Base-by-base conservation (phyloP, 2,797 vertebrate species). In the Molossus molossus region DNA sequence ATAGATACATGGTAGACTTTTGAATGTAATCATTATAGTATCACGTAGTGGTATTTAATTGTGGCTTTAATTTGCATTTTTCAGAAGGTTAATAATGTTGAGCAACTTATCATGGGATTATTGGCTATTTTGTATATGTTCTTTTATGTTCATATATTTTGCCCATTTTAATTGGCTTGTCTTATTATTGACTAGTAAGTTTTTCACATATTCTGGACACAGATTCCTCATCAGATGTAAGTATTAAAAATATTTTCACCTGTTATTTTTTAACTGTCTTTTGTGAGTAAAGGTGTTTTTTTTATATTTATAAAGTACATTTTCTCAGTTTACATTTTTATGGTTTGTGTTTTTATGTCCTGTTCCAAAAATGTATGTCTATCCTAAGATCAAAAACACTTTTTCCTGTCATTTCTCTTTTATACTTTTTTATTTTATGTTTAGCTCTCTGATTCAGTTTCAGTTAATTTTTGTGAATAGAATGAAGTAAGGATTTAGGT, bases 61-160 rank as follows among this genome's bases (percentile, higher is more conserved):
- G 12, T 45, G 62, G 62, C 55, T 87, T 93, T 79, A 88, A 33
- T 72, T 77, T 87, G 37, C 60, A 57, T 23, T 83, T 70, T 90
- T 69, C 55, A 65, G 21, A 25, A 80, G 3, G 5, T 45, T 92
- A 67, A 72, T 60, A 25, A 80, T 67, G n/a, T 75, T 94, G 10
- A 92, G 10, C 21, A 89, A 69, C 1, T 83, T 79, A 40, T 65
- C 10, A n/a, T 37, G 4, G 17, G 10, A 90, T 64, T 85, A 48
- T 72, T 62, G 25, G 21, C 9, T 21, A 27, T 76, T 11, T 50
- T 37, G 50, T 25, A 8, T 20, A n/a, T 5, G 27, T 50, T 88
- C 17, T 94, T 75, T 67, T 82, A 50, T 40, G 13, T 29, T 21
- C 29, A 88, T 50, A n/a, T 1, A 2, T 73, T 58, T 88, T 64